A percentile compares a stretch with the other conserved stretches of the same genome.
Evolutionary conservation across 2,888 invertebrate genomes (phyloP).

Genomic region (Parthenolecanium corni): DNA sequence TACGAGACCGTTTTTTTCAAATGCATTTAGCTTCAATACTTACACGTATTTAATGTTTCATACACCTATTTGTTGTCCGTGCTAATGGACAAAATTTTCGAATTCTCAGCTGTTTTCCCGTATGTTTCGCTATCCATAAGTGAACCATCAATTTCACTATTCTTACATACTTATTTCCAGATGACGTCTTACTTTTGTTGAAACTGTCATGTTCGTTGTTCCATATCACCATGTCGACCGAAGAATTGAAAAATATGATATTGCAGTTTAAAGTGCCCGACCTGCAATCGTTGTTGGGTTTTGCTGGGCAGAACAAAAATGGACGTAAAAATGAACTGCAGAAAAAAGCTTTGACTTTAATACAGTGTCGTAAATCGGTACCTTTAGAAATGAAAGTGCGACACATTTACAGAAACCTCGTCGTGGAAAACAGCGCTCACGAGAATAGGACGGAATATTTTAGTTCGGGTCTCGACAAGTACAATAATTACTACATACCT

Average conservation of each 20-base stretch:
- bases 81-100: too few relatives aligned
- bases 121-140: too few relatives aligned
- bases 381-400: constrained; percentile 4
- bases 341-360: constrained; percentile 12
- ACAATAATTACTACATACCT: neutral
- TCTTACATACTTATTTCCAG: too few relatives aligned
- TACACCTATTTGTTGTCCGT: too few relatives aligned
- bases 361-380: neutral
- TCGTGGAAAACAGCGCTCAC: neutral
- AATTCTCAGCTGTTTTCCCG: too few relatives aligned
- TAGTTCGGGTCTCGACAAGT: constrained; percentile 6
- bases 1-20: too few relatives aligned
- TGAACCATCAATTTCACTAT: too few relatives aligned
- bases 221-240: too few relatives aligned
- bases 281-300: constrained; percentile 6
- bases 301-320: constrained; percentile 9
- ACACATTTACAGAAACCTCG: constrained; percentile 1
- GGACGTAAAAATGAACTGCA: constrained; percentile 10
- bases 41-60: too few relatives aligned
- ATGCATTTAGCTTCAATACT: too few relatives aligned
- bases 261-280: constrained; percentile 15
- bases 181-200: too few relatives aligned
- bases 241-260: constrained; percentile 8
- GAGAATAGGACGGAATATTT: neutral
- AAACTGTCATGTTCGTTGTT: too few relatives aligned